Base-by-base conservation (phyloP, 1,140 invertebrate species). In the Zaprionus tsacasi region DNA sequence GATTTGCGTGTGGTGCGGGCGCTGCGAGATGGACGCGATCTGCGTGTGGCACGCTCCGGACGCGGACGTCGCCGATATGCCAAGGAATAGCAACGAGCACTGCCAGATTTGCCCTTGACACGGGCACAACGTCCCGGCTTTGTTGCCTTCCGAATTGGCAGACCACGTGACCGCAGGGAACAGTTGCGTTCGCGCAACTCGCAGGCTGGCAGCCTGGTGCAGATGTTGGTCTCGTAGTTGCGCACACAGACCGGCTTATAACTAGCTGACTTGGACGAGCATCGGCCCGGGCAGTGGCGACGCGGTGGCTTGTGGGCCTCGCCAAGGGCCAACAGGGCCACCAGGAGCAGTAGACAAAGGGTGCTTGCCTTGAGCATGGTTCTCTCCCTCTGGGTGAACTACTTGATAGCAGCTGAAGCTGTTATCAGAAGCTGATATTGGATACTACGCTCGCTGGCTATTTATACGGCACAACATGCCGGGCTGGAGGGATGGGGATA, bases 171-270 rank as follows among this genome's bases (percentile, higher is more conserved):
- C 27, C 77, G 57, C 36, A 85, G 59, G 0, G 40, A 21, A 21
- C 82, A 87, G 67, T 87, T 87, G 54, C 52, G 48, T 52, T 87
- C 85, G 5, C 85, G 76, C n/a, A 85, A 60, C 0, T 66, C 60
- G 40, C 85, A 89, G 33, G 86, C 43, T 0, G 72, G 59, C 25
- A 89, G 40, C 45, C 66, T 81, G 70, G 81, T 85, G 72, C 85
- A 89, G 6, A 54, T 48, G 2, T 89, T 85, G 17, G 70, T 81
- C 0, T 38, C 55, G 15, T 17, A 38, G 54, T 79, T 58, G 0
- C 85, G 52, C 3, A 69, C 48, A 70, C 85, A 89, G 2, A 90
- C 64, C 8, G 69, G 6, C 13, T 35, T 21, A 6, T 50, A 17
- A 36, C 54, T 45, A 4, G 25, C 8, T 15, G 76, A 76, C 55